phyloP scores from a whole-genome alignment of 2,888 invertebrate species.

The Hetaerina titia region DNA sequence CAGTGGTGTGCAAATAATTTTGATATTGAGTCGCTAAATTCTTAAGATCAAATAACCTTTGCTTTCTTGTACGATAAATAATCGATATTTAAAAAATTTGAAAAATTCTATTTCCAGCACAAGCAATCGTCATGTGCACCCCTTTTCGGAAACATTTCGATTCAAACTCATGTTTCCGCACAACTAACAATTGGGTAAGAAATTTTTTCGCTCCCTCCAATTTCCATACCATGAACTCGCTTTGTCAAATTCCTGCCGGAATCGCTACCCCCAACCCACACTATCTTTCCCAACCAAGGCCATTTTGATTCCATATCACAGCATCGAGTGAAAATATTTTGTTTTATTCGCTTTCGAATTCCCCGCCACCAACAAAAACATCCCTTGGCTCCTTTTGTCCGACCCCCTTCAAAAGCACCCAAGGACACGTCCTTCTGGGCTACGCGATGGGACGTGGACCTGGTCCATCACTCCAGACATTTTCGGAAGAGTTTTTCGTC shows the following conservation, averaged over 20 bases:
- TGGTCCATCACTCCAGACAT: background rate
- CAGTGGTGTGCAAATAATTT: too few relatives aligned
- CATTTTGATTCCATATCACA: background rate
- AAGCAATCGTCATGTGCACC: too few relatives aligned
- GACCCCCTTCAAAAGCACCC: background rate
- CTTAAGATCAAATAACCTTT: too few relatives aligned
- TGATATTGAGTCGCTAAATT: too few relatives aligned
- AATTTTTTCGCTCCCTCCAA: background rate
- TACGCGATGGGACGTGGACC: background rate
- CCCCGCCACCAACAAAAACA: background rate
- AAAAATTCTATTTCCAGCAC: too few relatives aligned
- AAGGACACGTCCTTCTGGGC: conserved; percentile 53
- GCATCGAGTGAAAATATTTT: background rate
- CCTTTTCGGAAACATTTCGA: too few relatives aligned
- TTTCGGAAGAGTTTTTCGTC: background rate
- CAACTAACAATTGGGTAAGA: too few relatives aligned
- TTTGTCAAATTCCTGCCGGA: background rate
- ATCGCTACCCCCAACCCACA: background rate
- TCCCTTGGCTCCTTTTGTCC: background rate
- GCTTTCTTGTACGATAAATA: too few relatives aligned
- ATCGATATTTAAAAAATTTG: too few relatives aligned
- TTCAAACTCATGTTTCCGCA: too few relatives aligned
- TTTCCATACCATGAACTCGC: background rate
- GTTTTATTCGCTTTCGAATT: background rate
- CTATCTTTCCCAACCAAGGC: background rate